phyloP scores from a whole-genome alignment of 2,888 invertebrate species.

The Phyllotreta striolata region DNA sequence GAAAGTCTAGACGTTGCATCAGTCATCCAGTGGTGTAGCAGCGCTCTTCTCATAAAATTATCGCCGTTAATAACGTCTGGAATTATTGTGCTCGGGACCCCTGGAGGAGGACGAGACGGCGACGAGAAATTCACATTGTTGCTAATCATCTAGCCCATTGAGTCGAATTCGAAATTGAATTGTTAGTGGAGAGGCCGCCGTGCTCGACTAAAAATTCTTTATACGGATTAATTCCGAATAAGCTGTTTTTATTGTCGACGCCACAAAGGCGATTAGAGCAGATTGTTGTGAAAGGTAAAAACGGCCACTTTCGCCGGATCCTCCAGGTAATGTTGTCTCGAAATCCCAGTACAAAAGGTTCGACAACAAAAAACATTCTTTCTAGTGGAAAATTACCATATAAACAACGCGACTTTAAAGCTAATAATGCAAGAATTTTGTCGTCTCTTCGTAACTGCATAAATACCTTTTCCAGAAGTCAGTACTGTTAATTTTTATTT shows the following conservation, averaged over 20 bases:
- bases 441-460: too few relatives aligned
- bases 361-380: too few relatives aligned
- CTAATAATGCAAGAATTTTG: too few relatives aligned
- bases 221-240: conserved; percentile 25
- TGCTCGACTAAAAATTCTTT: conserved; percentile 28
- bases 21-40: conserved; percentile 10
- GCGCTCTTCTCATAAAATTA: too few relatives aligned
- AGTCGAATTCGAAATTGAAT: conserved; percentile 27
- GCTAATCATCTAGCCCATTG: conserved; percentile 27
- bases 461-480: too few relatives aligned
- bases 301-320: conserved; percentile 13
- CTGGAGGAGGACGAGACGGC: not conserved
- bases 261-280: conserved; percentile 28
- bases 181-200: conserved; percentile 14
- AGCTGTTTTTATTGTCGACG: conserved; percentile 27
- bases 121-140: conserved; percentile 19
- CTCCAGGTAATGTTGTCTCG: conserved; percentile 22
- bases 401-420: too few relatives aligned
- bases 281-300: conserved; percentile 25
- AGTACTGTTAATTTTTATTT: too few relatives aligned
- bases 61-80: too few relatives aligned
- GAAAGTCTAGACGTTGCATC: conserved; percentile 32
- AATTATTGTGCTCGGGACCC: too few relatives aligned
- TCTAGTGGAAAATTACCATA: too few relatives aligned
- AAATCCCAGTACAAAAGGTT: too few relatives aligned